Evolutionary conservation across 2,888 invertebrate species (phyloP), one percentile per base, ranked within the genome.

Genomic region (Digitonthophagus gazella): DNA sequence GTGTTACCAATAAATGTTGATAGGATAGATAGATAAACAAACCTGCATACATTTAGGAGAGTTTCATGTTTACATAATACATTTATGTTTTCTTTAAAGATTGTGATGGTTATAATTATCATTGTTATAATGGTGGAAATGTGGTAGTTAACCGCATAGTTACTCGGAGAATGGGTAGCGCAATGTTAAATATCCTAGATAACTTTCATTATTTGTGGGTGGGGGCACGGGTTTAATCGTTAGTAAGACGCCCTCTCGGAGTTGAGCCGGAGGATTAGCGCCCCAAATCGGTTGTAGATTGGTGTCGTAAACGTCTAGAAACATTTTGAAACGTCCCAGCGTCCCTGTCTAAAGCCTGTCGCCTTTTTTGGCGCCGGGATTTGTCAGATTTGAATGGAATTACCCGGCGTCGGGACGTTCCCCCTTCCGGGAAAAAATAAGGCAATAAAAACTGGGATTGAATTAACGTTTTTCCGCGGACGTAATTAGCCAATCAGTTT

Each of bases 141-240:
- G 28, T 44, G 28, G 6, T 11, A 44, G 28, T 44, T 44, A 44
- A 44, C 28, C 28, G 28, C 28, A 44, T 44, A 44, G 8, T 44
- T 44, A 44, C 6, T 11, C 28, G n/a, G n/a, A n/a, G n/a, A n/a
- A n/a, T n/a, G n/a, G n/a, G n/a, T n/a, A n/a, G n/a, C 74, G 74
- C 74, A 74, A 74, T 76, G 78, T 77, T 79, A 79, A 79, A 78
- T 78, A 79, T 78, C 77, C 76, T 73, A 77, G 77, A 77, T 78
- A 78, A 77, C 76, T 78, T 77, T 76, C 77, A 77, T 77, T 77
- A 78, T 77, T 77, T 77, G 74, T 75, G 70, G 61, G n/a, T 18
- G 20, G 1, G 11, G 11, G 28, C 58, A 74, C 75, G 72, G 75
- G 75, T 77, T 74, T 78, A 78, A 78, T 78, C 76, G 77, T 68